Base-by-base conservation (phyloP, 2,888 invertebrate genomes). In the Nycteola revayana region DNA sequence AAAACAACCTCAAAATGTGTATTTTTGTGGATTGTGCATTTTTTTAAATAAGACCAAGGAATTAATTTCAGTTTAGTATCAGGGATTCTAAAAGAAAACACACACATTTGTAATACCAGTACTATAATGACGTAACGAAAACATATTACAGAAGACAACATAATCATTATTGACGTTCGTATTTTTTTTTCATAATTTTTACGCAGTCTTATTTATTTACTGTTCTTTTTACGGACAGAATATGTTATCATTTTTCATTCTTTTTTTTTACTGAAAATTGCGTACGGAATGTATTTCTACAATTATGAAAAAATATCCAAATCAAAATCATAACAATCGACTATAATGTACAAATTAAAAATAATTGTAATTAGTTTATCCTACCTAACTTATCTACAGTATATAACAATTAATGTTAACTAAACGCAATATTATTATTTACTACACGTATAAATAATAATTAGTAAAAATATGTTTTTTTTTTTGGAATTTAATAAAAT, bases 181-280 rank as follows among this genome's bases (percentile, higher is more conserved):
- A 42, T 35, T 47, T 44, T 60, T n/a, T 56, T 59, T 66, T 63
- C 55, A 60, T 66, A 64, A 57, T 59, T 62, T 66, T 60, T 68
- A 67, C 59, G 69, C 78, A 78, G 77, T 78, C 77, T 78, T 73
- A 60, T 70, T 61, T 66, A 64, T 63, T 66, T 61, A 50, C 61
- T 60, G 60, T 64, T 50, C 48, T 58, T 43, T 30, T 46, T 46
- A 54, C 55, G 61, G 64, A 66, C 61, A 65, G 49, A 53, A 47
- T 52, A 45, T 43, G n/a, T n/a, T n/a, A n/a, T n/a, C n/a, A n/a
- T n/a, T n/a, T 54, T 53, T 53, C 55, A 48, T 59, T 60, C 49
- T 42, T 49, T 49, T 51, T 49, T 44, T 42, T 48, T 38, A 49
- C 32, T 33, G 42, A 45, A 62, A 60, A 43, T 54, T 51, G 60